These are phyloP conservation scores for Hyalella azteca DNA, from an alignment of 2,888 invertebrate genomes.

Conservation along the genomic window DNA sequence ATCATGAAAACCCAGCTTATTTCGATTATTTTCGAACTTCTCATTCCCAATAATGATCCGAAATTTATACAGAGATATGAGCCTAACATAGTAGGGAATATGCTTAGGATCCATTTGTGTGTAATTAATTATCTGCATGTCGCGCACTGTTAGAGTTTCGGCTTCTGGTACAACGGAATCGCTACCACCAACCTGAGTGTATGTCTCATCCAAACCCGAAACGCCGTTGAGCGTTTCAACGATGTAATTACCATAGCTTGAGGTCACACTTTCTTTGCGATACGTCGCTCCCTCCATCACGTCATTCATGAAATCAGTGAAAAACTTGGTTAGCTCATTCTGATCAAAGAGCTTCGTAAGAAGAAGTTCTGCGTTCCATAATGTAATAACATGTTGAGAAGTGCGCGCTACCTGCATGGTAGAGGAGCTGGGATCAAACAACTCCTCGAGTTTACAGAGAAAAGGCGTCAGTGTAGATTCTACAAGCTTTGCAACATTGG, in stretches of 20 bases:
- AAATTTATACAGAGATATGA: slow-evolving; percentile 57
- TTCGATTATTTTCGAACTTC: slow-evolving; percentile 39
- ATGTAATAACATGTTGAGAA: slow-evolving; percentile 54
- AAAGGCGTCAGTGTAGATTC: slow-evolving; percentile 56
- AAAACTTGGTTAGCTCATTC: slow-evolving; percentile 56
- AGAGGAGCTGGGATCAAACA: slow-evolving; percentile 53
- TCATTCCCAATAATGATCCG: slow-evolving; percentile 36
- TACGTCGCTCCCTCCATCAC: slow-evolving; percentile 45
- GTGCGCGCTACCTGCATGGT: slow-evolving; percentile 53
- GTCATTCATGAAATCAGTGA: slow-evolving; percentile 55
- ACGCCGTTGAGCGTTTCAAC: slow-evolving; percentile 48
- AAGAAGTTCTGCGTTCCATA: slow-evolving; percentile 56
- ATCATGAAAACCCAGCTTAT: slow-evolving; percentile 29
- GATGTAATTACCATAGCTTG: slow-evolving; percentile 31
- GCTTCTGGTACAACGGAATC: slow-evolving; percentile 53
- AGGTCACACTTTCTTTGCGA: slow-evolving; percentile 3
- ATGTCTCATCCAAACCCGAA: slow-evolving; percentile 52
- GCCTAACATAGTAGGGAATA: slow-evolving; percentile 51
- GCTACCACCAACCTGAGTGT: slow-evolving; percentile 47
- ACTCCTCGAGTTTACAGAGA: slow-evolving; percentile 53
- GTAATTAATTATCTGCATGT: slow-evolving; percentile 56
- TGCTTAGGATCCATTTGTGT: slow-evolving; percentile 49
- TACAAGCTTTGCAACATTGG: slow-evolving; percentile 55
- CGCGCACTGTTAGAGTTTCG: slow-evolving; percentile 53
- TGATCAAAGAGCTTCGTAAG: slow-evolving; percentile 58